Evolutionary conservation across 2,113 vertebrate genomes (phyloP).

Genomic region (Aphyosemion australe): DNA sequence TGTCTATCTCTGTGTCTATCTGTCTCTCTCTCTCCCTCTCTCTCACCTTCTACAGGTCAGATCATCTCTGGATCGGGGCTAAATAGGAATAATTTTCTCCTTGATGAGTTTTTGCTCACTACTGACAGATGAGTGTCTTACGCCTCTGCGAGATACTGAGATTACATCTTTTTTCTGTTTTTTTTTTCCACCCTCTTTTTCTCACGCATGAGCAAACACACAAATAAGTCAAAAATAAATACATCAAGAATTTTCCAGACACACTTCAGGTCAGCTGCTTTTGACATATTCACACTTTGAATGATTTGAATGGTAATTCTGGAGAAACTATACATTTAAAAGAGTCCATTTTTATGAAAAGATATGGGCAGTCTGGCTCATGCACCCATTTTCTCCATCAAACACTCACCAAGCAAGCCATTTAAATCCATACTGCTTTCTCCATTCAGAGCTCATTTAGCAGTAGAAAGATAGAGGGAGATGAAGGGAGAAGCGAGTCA

Average conservation of each 20-base stretch:
- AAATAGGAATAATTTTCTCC: conserved; percentile 47
- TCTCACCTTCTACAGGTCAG: conserved; percentile 13
- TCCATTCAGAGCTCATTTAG: conserved; percentile 65
- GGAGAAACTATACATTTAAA: conserved; percentile 77
- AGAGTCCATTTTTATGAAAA: conserved; percentile 67
- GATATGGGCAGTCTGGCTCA: conserved; percentile 50
- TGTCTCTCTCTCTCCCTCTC: background rate
- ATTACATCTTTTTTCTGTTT: conserved; percentile 29
- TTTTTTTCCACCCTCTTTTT: background rate
- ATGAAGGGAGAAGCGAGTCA: conserved; percentile 37
- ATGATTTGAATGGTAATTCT: conserved; percentile 73
- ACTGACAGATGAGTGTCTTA: conserved; percentile 21
- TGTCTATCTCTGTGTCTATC: background rate
- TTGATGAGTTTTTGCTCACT: conserved; percentile 41
- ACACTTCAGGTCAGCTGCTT: conserved; percentile 44
- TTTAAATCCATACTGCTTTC: conserved; percentile 52
- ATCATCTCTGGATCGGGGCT: conserved; percentile 32
- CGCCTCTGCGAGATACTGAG: conserved; percentile 2
- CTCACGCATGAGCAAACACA: background rate
- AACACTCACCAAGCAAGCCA: conserved; percentile 49
- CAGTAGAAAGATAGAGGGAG: conserved; percentile 51
- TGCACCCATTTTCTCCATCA: conserved; percentile 65
- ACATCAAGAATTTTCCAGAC: conserved; percentile 40
- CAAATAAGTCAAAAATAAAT: conserved; percentile 26
- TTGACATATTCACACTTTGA: conserved; percentile 58